A percentile compares a stretch with the other conserved stretches of the same genome.
Conservation (phyloP, 2,888 invertebrate genomes). For the Cheilosia vernalis region DNA sequence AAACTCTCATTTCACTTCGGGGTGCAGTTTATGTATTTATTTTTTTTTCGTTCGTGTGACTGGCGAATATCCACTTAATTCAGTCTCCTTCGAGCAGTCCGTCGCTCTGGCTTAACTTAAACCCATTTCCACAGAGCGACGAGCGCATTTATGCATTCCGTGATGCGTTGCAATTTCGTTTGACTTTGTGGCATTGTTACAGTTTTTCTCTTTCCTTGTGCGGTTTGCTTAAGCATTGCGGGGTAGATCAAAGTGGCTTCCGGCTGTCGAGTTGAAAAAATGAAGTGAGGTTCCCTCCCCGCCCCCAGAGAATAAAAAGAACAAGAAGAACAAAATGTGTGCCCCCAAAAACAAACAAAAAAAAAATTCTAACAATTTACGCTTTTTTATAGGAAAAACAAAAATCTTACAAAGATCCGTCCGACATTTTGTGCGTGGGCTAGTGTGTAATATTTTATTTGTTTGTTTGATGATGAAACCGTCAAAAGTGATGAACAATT, state of each 20-base stretch:
- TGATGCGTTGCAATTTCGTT: slow-evolving; percentile 53
- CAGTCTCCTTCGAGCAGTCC: slow-evolving; percentile 49
- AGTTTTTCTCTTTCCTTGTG: slow-evolving; percentile 25
- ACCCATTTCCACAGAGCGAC: slow-evolving; percentile 4
- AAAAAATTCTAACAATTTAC: background rate
- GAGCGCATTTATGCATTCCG: slow-evolving; percentile 17
- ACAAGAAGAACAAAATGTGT: slow-evolving; percentile 59
- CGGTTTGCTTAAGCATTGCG: slow-evolving; percentile 25
- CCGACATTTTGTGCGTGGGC: slow-evolving; percentile 2
- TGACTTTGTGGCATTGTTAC: slow-evolving; percentile 20
- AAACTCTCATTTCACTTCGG: slow-evolving; percentile 62
- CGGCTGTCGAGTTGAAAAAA: slow-evolving; percentile 4
- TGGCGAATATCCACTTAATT: slow-evolving; percentile 57
- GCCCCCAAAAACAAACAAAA: slow-evolving; percentile 24
- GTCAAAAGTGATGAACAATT: slow-evolving; percentile 63
- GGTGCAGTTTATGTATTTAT: slow-evolving; percentile 39
- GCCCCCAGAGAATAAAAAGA: slow-evolving; percentile 11
- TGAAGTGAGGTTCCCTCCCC: slow-evolving; percentile 4
- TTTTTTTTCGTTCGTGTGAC: slow-evolving; percentile 36
- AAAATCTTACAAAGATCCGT: slow-evolving; percentile 5
- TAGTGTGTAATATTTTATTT: slow-evolving; percentile 3
- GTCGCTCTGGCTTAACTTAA: slow-evolving; percentile 19
- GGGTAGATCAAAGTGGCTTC: slow-evolving; percentile 42
- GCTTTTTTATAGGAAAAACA: slow-evolving; percentile 55
- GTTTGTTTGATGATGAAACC: slow-evolving; percentile 45